Percentiles rank a stretch among this genome's conserved stretches.
phyloP scores from a whole-genome alignment of 2,797 vertebrate species.

The Pseudochirops corinnae region DNA sequence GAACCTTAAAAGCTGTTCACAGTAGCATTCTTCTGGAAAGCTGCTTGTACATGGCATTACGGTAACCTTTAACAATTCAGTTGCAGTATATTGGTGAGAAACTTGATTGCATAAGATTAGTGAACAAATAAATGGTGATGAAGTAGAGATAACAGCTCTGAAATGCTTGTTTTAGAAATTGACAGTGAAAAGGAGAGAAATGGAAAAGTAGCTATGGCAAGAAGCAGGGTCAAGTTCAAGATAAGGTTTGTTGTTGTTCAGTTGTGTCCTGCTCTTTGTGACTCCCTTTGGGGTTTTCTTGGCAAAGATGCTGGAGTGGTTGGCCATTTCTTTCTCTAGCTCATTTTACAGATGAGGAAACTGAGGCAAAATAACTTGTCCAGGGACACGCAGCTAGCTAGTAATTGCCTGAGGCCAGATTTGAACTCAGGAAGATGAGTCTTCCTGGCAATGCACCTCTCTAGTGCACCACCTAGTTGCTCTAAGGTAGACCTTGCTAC shows the following conservation, averaged over 20 bases:
- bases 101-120: neutral
- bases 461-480: neutral
- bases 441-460: neutral
- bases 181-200: neutral
- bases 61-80: neutral
- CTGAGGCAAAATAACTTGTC: neutral
- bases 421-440: neutral
- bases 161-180: neutral
- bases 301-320: neutral
- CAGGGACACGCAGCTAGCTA: neutral
- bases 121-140: neutral
- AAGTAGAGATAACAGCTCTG: neutral
- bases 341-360: neutral
- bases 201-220: neutral
- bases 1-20: too few species aligned
- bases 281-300: neutral
- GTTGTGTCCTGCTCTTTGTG: neutral
- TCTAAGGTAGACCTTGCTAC: neutral
- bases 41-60: too few species aligned
- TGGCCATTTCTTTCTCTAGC: too few species aligned
- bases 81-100: neutral
- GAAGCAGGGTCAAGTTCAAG: neutral
- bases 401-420: neutral
- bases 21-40: too few species aligned
- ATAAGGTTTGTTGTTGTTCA: neutral